Conservation (phyloP, 1,140 invertebrate genomes). For the Aphidius gifuensis region DNA sequence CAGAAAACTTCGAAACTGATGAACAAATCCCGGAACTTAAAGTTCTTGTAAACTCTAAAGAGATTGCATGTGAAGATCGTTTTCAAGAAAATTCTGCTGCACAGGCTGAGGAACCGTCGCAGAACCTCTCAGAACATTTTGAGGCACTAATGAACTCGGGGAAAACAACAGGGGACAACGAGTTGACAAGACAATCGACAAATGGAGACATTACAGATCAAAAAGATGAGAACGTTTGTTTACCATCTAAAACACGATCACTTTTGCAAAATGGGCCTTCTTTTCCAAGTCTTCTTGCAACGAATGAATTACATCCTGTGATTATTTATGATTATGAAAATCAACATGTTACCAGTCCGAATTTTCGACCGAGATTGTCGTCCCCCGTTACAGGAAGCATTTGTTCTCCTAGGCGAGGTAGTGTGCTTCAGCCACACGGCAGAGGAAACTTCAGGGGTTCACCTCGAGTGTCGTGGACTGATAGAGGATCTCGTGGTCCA, state of each 20-base stretch:
- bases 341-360: slow-evolving; percentile 24
- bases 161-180: slow-evolving; percentile 24
- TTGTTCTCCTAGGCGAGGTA: slow-evolving; percentile 36
- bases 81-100: slow-evolving; percentile 19
- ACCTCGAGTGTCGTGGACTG: slow-evolving; percentile 46
- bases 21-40: not conserved
- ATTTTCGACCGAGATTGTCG: slow-evolving; percentile 35
- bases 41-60: slow-evolving; percentile 7
- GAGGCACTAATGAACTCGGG: slow-evolving; percentile 37
- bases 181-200: slow-evolving; percentile 32
- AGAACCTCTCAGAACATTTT: slow-evolving; percentile 39
- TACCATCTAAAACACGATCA: slow-evolving; percentile 23
- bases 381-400: slow-evolving; percentile 19
- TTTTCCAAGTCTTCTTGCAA: slow-evolving; percentile 4
- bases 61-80: slow-evolving; percentile 21
- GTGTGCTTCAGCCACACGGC: slow-evolving; percentile 25
- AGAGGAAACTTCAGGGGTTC: slow-evolving; percentile 41
- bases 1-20: not conserved
- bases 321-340: slow-evolving; percentile 37
- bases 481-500: slow-evolving; percentile 40
- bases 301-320: slow-evolving; percentile 28
- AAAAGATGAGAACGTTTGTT: slow-evolving; percentile 20
- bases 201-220: slow-evolving; percentile 35
- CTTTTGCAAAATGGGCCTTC: slow-evolving; percentile 33
- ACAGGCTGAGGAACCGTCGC: slow-evolving; percentile 27